Evolutionary conservation across 2,888 invertebrate genomes (phyloP).

Genomic region (Siphonodentalium dalli): DNA sequence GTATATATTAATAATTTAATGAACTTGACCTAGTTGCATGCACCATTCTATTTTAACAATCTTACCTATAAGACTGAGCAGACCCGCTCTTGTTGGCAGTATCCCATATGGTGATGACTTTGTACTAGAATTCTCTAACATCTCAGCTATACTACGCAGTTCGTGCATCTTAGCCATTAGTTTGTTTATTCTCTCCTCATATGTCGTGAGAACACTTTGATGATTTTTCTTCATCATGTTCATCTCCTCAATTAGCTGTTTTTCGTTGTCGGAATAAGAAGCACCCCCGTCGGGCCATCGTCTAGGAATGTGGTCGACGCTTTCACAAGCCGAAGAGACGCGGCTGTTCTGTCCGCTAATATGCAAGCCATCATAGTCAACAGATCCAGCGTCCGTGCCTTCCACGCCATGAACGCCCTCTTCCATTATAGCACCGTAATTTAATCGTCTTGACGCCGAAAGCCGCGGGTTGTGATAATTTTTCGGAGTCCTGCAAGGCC

Average conservation of each 20-base stretch:
- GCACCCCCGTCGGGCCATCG: constrained; percentile 40
- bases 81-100: constrained; percentile 39
- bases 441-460: too few relatives aligned
- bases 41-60: too few relatives aligned
- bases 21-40: too few relatives aligned
- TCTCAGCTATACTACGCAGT: constrained; percentile 54
- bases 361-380: constrained; percentile 30
- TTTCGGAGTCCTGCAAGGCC: too few relatives aligned
- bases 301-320: constrained; percentile 23
- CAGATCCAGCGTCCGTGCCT: constrained; percentile 29
- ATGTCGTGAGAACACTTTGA: constrained; percentile 49
- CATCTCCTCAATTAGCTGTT: constrained; percentile 60
- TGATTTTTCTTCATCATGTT: constrained; percentile 58
- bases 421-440: too few relatives aligned
- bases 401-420: constrained; percentile 33
- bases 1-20: too few relatives aligned
- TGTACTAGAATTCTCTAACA: constrained; percentile 57
- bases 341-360: too few relatives aligned
- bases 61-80: constrained; percentile 45
- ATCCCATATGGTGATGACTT: constrained; percentile 52
- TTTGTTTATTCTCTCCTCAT: constrained; percentile 57
- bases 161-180: constrained; percentile 60
- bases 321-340: too few relatives aligned
- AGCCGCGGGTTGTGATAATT: too few relatives aligned
- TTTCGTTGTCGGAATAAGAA: constrained; percentile 61